Base-by-base conservation (phyloP, 2,888 invertebrate genomes). In the Oscheius sp. region DNA sequence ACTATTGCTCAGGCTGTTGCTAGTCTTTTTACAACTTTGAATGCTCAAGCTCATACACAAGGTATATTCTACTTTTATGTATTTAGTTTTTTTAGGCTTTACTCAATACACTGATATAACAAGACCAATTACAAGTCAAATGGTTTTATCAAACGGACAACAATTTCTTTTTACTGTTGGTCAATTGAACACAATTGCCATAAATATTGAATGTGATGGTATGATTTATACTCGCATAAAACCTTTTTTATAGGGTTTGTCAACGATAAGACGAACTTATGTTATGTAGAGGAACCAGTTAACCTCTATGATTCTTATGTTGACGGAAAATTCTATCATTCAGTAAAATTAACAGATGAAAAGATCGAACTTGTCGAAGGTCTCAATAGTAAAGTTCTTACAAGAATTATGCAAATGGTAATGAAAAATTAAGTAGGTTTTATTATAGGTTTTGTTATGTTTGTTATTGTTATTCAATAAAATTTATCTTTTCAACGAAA, bases 51-150 rank as follows among this genome's bases (percentile, higher is more conserved):
- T 20, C 85, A 85, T 69, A 73, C 75, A 24, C 77, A 80, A 28
- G 84, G 81, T 82, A n/a, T 14, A 22, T 30, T 33, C 14, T 57
- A 26, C 6, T 24, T 36, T 12, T 3, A 38, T 36, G 36, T 5
- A 20, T 41, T 22, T 38, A 57, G 12, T 38, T 51, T 24, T 49
- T 75, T 5, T 80, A 89, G 89, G 97, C 24, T 97, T 96, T 87
- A 93, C 92, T 36, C 92, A 93, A 17, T 93, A 90, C 86, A 92
- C 93, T 80, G 96, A 97, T 77, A 81, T 95, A 20, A 94, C 93
- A 0, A 94, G 95, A 86, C 97, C 98, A 0, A 87, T 96, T 66
- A 91, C 91, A 0, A 92, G 93, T 2, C 96, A 97, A 89, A 91
- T 92, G 17, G 89, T 94, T 14, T 89, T 95, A 41, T 93, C 94